phyloP scores from a whole-genome alignment of 2,113 vertebrate species.

The Motacilla tschutschensis region DNA sequence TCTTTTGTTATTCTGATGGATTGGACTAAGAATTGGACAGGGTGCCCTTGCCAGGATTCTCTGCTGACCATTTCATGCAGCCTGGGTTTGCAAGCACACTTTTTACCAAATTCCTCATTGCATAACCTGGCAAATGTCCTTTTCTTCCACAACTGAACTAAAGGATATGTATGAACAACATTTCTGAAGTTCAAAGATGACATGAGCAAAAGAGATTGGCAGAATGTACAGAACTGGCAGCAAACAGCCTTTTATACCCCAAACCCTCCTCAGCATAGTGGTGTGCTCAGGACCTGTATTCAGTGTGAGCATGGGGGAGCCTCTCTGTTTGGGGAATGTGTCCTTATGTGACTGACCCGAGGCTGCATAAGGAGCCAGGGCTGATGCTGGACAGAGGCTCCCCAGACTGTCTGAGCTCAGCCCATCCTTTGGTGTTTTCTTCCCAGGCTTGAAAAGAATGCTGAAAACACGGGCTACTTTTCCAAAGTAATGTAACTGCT shows the following conservation, averaged over 20 bases:
- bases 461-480: background rate
- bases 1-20: background rate
- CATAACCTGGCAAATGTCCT: background rate
- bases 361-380: background rate
- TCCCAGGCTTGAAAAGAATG: background rate
- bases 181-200: background rate
- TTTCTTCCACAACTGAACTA: background rate
- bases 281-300: background rate
- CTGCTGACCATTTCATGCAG: background rate
- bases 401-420: background rate
- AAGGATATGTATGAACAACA: background rate
- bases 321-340: background rate
- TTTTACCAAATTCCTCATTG: background rate
- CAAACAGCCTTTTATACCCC: fast-evolving
- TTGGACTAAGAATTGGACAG: background rate
- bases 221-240: background rate
- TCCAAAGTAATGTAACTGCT: background rate
- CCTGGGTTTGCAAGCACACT: background rate
- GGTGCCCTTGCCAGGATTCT: background rate
- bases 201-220: background rate
- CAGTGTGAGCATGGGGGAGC: fast-evolving
- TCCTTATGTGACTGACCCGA: fast-evolving
- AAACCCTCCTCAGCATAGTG: background rate
- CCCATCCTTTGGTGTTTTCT: background rate
- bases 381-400: background rate